These are phyloP conservation scores for Cataglyphis livida DNA, from an alignment of 2,888 invertebrate genomes.

Conservation along the genomic window DNA sequence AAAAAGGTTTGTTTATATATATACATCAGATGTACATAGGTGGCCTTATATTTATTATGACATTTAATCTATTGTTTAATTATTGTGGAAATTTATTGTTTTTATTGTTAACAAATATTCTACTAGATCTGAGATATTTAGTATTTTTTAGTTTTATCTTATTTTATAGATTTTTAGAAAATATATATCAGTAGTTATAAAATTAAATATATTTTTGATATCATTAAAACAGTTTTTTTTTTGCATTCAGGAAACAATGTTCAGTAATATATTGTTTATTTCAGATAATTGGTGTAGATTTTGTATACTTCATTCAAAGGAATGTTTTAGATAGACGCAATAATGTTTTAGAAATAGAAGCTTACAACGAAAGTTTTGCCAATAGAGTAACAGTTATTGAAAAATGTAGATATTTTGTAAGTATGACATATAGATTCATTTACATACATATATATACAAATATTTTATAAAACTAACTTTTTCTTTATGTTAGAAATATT, in stretches of 20 bases:
- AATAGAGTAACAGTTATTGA: slow-evolving; percentile 94
- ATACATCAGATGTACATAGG: neutral
- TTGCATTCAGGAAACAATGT: neutral
- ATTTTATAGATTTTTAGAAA: slow-evolving; percentile 4
- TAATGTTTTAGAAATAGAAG: slow-evolving; percentile 94
- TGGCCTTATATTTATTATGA: neutral
- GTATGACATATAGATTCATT: slow-evolving; percentile 81
- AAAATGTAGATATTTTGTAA: slow-evolving; percentile 94
- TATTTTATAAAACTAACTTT: slow-evolving; percentile 4
- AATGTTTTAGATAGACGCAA: slow-evolving; percentile 93
- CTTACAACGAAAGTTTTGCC: slow-evolving; percentile 96
- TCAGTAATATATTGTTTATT: slow-evolving; percentile 69
- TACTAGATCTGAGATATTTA: neutral
- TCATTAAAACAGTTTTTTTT: neutral
- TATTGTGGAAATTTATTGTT: neutral
- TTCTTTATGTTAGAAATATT: neutral
- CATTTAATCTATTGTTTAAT: neutral
- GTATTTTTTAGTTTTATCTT: neutral
- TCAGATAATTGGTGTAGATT: slow-evolving; percentile 96
- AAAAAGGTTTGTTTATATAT: slow-evolving; percentile 91
- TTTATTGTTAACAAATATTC: neutral
- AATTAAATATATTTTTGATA: slow-evolving; percentile 11
- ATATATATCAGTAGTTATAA: neutral
- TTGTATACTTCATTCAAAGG: slow-evolving; percentile 95
- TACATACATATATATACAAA: neutral